phyloP scores from a whole-genome alignment of 2,888 invertebrate genomes.

The Hypolimnas misippus region DNA sequence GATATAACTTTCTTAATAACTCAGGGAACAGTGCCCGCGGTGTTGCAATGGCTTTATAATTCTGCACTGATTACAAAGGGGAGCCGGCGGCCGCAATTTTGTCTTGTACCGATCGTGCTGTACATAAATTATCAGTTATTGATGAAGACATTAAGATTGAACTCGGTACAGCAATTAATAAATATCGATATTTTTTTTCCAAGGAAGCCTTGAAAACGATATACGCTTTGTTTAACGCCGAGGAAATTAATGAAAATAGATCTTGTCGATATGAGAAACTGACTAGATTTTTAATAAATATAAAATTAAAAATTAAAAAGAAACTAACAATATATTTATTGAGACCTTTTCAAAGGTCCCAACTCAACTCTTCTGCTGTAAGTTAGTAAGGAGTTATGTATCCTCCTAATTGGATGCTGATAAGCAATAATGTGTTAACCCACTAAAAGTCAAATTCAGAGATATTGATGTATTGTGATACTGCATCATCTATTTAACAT shows the following conservation, averaged over 20 bases:
- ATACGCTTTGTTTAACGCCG: background rate
- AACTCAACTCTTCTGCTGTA: too few relatives aligned
- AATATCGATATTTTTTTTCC: constrained; percentile 37
- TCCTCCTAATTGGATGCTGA: too few relatives aligned
- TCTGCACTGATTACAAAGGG: constrained; percentile 83
- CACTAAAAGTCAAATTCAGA: too few relatives aligned
- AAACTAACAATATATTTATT: background rate
- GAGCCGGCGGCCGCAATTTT: constrained; percentile 86
- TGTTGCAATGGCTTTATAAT: constrained; percentile 81
- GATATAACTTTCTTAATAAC: constrained; percentile 68
- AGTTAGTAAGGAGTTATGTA: too few relatives aligned
- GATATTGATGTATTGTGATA: too few relatives aligned
- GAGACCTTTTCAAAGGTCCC: too few relatives aligned
- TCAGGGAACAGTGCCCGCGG: constrained; percentile 69
- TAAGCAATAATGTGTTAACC: too few relatives aligned
- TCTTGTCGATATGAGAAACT: too few relatives aligned
- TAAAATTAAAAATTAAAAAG: too few relatives aligned
- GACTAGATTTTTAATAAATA: too few relatives aligned
- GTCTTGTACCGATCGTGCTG: constrained; percentile 81
- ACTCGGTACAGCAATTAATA: constrained; percentile 68
- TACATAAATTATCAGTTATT: constrained; percentile 84
- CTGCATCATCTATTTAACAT: too few relatives aligned
- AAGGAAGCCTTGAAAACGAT: background rate
- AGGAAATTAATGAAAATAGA: background rate
- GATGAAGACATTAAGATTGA: constrained; percentile 83